Evolutionary conservation across 2,888 invertebrate species (phyloP).

Genomic region (Cantharis rustica): DNA sequence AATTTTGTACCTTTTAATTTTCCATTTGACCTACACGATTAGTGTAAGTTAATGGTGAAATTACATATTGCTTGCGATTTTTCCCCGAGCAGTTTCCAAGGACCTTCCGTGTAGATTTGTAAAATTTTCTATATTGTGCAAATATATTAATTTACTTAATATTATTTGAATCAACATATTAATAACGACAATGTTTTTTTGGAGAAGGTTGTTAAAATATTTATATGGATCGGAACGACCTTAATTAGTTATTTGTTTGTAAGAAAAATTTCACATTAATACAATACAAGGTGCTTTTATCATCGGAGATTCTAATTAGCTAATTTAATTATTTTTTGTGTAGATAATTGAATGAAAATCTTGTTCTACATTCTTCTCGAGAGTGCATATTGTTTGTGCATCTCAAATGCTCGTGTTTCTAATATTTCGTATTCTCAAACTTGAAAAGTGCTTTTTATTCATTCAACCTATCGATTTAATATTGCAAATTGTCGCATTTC

Average conservation of each 20-base stretch:
- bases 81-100: slow-evolving; percentile 2
- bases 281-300: background rate
- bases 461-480: background rate
- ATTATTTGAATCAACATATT: background rate
- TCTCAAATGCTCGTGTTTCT: background rate
- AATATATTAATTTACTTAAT: background rate
- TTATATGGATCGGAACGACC: slow-evolving; percentile 7
- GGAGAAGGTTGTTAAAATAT: slow-evolving; percentile 5
- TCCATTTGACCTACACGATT: slow-evolving; percentile 11
- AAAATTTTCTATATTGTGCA: background rate
- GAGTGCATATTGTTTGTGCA: background rate
- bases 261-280: background rate
- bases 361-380: background rate
- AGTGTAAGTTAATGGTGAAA: slow-evolving; percentile 6
- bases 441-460: background rate
- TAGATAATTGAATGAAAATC: background rate
- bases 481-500: background rate
- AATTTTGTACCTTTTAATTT: background rate
- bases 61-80: slow-evolving; percentile 13
- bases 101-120: slow-evolving; percentile 8
- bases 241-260: slow-evolving; percentile 5
- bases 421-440: background rate
- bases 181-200: background rate
- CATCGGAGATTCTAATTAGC: background rate
- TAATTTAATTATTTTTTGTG: background rate